Evolutionary conservation across 2,888 invertebrate genomes (phyloP).

Genomic region (Lithosia quadra): DNA sequence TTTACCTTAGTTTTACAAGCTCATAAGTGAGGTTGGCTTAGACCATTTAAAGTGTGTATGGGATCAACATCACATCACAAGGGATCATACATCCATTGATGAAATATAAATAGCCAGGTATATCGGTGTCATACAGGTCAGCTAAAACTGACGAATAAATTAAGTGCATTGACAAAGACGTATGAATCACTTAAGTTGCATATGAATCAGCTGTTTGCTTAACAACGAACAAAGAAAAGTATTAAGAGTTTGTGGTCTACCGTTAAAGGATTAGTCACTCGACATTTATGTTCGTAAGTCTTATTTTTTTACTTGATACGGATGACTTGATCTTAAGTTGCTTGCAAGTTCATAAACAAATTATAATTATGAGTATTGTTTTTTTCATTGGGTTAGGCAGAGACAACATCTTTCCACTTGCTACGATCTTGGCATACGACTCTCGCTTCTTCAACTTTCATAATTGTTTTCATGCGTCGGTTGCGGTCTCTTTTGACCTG

Average conservation of each 20-base stretch:
- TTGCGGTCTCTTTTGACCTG: no score
- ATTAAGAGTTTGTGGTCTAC: slow-evolving; percentile 29
- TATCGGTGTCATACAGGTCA: background rate
- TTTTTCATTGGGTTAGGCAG: no score
- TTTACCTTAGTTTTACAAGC: no score
- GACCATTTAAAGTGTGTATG: no score
- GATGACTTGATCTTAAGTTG: background rate
- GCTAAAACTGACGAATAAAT: slow-evolving; percentile 9
- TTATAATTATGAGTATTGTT: no score
- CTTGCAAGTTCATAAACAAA: background rate
- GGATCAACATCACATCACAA: no score
- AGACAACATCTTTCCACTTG: no score
- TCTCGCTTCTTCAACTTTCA: no score
- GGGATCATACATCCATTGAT: no score
- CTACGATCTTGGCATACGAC: no score
- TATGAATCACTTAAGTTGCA: slow-evolving; percentile 33
- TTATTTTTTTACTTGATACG: background rate
- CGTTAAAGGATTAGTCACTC: slow-evolving; percentile 34
- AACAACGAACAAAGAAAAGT: slow-evolving; percentile 46
- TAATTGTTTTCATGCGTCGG: no score
- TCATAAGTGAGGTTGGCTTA: no score
- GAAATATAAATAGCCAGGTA: background rate
- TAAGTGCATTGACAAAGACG: slow-evolving; percentile 27
- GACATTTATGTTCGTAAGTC: background rate
- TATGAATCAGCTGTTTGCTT: slow-evolving; percentile 49